These are phyloP conservation scores for Pseudomyrmex concolor DNA, from an alignment of 1,140 invertebrate genomes.

Conservation along the genomic window DNA sequence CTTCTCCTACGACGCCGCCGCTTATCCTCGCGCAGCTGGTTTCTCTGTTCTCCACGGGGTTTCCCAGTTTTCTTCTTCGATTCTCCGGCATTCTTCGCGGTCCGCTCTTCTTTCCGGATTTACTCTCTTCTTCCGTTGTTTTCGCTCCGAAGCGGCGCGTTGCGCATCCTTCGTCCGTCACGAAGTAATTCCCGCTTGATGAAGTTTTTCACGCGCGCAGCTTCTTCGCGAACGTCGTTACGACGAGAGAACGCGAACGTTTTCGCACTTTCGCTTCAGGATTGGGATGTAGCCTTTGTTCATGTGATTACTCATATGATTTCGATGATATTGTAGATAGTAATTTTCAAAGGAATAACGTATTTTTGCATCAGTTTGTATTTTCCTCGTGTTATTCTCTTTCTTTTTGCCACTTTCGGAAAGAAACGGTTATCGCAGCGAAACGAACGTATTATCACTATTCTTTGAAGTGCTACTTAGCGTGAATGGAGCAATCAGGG, in stretches of 20 bases:
- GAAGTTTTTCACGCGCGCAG: slow-evolving; percentile 37
- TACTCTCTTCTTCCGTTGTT: slow-evolving; percentile 45
- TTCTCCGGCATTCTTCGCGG: slow-evolving; percentile 53
- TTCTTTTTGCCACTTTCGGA: too few species aligned
- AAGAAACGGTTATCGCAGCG: too few species aligned
- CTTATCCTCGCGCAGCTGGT: slow-evolving; percentile 41
- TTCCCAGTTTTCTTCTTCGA: slow-evolving; percentile 53
- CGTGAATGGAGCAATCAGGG: not conserved
- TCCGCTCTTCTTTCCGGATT: slow-evolving; percentile 34
- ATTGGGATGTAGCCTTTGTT: too few species aligned
- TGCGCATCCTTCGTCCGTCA: slow-evolving; percentile 44
- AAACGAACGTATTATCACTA: too few species aligned
- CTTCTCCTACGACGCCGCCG: slow-evolving; percentile 36
- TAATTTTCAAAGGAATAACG: too few species aligned
- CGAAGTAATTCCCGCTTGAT: slow-evolving; percentile 39
- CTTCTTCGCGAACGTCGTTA: slow-evolving; percentile 18
- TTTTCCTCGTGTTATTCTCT: too few species aligned
- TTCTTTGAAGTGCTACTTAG: not conserved
- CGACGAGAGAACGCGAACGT: not conserved
- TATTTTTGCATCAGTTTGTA: too few species aligned
- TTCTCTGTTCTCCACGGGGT: slow-evolving; percentile 53
- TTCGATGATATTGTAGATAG: too few species aligned
- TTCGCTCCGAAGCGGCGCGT: slow-evolving; percentile 49
- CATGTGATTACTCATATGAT: too few species aligned
- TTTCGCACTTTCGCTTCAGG: not conserved